phyloP scores from a whole-genome alignment of 2,888 invertebrate species.

The Temnothorax rugatulus region DNA sequence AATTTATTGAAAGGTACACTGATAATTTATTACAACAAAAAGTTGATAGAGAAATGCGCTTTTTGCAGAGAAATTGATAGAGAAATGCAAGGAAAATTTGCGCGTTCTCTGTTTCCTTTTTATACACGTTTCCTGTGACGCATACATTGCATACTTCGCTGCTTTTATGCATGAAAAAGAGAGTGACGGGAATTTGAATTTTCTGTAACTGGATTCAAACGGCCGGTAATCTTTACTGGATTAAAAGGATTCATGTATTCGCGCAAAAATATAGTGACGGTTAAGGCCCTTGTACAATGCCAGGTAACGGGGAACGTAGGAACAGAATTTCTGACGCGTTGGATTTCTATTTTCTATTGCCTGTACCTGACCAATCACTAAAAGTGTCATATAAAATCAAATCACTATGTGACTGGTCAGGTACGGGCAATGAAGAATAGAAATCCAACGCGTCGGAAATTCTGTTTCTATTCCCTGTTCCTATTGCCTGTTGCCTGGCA shows the following conservation, averaged over 20 bases:
- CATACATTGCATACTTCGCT: background rate
- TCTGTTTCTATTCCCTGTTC: too few relatives aligned
- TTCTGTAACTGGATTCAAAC: constrained; percentile 1
- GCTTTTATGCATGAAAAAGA: background rate
- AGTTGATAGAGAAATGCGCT: background rate
- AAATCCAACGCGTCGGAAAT: too few relatives aligned
- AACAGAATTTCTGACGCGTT: too few relatives aligned
- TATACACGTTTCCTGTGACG: background rate
- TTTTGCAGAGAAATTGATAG: background rate
- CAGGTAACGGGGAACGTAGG: too few relatives aligned
- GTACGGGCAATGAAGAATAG: too few relatives aligned
- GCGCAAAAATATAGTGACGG: background rate
- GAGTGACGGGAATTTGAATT: constrained; percentile 11
- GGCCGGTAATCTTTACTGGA: constrained; percentile 3
- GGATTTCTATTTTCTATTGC: too few relatives aligned
- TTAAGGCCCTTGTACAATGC: too few relatives aligned
- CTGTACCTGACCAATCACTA: too few relatives aligned
- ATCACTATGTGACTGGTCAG: too few relatives aligned
- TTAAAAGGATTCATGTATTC: constrained; percentile 34
- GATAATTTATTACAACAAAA: background rate
- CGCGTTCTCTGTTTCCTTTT: background rate
- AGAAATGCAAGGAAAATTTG: background rate
- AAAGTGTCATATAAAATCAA: too few relatives aligned
- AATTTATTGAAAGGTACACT: background rate
- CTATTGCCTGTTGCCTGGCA: too few relatives aligned